Evolutionary conservation across 1,140 invertebrate species (phyloP).

Genomic region (Pseudomyrmex flavicornis): DNA sequence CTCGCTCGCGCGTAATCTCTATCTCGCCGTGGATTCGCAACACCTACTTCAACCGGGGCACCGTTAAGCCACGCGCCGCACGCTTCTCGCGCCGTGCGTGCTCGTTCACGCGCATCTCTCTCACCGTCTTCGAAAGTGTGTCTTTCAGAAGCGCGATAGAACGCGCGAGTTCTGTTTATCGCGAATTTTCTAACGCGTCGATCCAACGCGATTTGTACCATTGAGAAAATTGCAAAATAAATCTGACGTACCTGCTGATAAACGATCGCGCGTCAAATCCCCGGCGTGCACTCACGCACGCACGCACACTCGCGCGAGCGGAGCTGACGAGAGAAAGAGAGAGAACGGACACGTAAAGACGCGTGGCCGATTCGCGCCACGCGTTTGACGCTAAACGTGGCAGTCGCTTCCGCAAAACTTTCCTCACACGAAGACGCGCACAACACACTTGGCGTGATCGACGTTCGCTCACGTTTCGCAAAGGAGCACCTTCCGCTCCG

Average conservation of each 20-base stretch:
- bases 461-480: constrained; percentile 18
- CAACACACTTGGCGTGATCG: neutral
- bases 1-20: neutral
- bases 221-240: neutral
- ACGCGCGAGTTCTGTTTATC: no score
- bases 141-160: neutral
- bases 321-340: neutral
- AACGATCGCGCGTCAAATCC: constrained; percentile 6
- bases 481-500: no score
- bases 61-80: constrained; percentile 32
- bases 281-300: neutral
- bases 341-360: constrained; percentile 34
- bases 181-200: neutral
- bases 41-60: neutral
- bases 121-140: neutral
- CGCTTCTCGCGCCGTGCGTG: constrained; percentile 13
- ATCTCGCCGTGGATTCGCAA: neutral
- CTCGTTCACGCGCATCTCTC: neutral
- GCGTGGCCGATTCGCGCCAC: constrained; percentile 2
- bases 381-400: constrained; percentile 40
- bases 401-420: constrained; percentile 23
- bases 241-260: neutral
- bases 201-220: constrained; percentile 1
- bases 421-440: neutral
- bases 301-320: neutral